These are phyloP conservation scores for Dendrolimus houi DNA, from an alignment of 2,888 invertebrate species.

Conservation along the genomic window DNA sequence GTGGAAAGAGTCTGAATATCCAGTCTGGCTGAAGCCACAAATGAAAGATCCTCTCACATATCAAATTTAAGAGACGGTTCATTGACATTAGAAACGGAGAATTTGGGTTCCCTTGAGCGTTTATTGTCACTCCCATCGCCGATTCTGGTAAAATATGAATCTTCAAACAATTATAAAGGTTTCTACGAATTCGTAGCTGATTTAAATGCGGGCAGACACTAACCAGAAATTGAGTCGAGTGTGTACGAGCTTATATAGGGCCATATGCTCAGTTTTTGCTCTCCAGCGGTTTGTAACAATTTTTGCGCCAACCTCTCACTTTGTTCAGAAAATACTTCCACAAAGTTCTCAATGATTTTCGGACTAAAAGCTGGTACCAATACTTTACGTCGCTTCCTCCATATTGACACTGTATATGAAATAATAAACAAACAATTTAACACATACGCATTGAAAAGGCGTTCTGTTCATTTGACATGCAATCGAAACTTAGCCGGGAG, in stretches of 20 bases:
- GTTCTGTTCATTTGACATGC: no score
- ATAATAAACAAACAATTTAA: neutral
- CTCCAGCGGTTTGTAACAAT: slow-evolving; percentile 16
- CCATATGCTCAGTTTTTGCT: slow-evolving; percentile 31
- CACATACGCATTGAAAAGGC: no score
- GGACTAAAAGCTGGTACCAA: slow-evolving; percentile 33
- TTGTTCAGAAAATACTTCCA: slow-evolving; percentile 28
- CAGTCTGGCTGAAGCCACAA: slow-evolving; percentile 67
- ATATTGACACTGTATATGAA: slow-evolving; percentile 26
- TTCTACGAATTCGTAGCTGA: no score
- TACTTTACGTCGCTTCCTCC: slow-evolving; percentile 42
- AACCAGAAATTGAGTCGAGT: slow-evolving; percentile 42
- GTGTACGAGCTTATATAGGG: slow-evolving; percentile 31
- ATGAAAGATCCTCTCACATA: slow-evolving; percentile 55
- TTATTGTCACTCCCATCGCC: slow-evolving; percentile 54
- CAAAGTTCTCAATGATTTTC: slow-evolving; percentile 30
- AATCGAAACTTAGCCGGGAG: no score
- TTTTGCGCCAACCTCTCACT: slow-evolving; percentile 24
- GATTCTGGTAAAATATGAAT: slow-evolving; percentile 33
- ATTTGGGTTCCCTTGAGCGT: slow-evolving; percentile 45
- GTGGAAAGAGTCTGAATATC: slow-evolving; percentile 71
- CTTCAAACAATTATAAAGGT: neutral
- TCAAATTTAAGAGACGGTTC: slow-evolving; percentile 34
- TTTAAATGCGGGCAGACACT: neutral
- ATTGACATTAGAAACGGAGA: slow-evolving; percentile 44